phyloP scores from a whole-genome alignment of 2,113 vertebrate genomes.

The Uria aalge region DNA sequence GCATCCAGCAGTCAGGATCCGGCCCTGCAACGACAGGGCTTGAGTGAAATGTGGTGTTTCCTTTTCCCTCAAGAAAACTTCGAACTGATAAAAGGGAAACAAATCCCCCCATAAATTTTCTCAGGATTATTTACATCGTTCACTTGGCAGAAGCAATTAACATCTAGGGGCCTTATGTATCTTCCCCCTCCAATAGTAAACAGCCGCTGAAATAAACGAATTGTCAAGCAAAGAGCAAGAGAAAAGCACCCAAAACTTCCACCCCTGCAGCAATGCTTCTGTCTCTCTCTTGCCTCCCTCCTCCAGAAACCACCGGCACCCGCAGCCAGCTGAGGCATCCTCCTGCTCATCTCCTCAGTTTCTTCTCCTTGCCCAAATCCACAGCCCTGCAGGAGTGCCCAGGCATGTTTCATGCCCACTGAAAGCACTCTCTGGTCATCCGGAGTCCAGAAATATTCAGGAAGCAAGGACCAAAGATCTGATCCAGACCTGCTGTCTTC shows the following conservation, averaged over 20 bases:
- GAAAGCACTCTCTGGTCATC: not conserved
- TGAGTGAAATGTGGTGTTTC: not conserved
- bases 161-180: not conserved
- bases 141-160: not conserved
- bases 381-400: accelerated
- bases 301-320: not conserved
- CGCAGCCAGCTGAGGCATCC: accelerated
- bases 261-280: not conserved
- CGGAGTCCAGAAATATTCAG: not conserved
- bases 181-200: not conserved
- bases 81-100: not conserved
- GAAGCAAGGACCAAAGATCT: not conserved
- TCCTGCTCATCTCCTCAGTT: not conserved
- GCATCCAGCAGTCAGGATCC: accelerated
- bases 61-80: not conserved
- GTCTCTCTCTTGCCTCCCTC: accelerated
- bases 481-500: not conserved
- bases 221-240: not conserved
- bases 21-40: accelerated
- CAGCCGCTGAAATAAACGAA: not conserved
- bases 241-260: not conserved
- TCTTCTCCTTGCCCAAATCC: not conserved
- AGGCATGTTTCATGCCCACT: accelerated
- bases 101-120: not conserved
- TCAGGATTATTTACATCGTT: not conserved